Conservation (phyloP, 2,113 vertebrate genomes). For the Penelope pileata region DNA sequence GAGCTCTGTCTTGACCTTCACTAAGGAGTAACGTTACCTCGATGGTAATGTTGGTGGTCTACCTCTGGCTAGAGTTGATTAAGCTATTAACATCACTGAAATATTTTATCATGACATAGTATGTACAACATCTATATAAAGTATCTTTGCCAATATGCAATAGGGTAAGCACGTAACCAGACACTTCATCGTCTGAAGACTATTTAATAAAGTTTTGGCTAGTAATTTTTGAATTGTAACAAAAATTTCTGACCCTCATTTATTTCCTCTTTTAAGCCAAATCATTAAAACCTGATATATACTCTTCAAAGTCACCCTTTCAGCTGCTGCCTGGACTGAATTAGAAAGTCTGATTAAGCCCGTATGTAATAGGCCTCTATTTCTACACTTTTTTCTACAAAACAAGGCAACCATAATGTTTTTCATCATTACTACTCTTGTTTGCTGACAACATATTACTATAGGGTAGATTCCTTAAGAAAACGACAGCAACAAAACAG, state of each 20-base stretch:
- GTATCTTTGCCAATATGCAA: background rate
- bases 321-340: background rate
- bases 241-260: background rate
- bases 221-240: background rate
- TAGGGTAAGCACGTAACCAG: background rate
- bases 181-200: background rate
- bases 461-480: background rate
- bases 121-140: background rate
- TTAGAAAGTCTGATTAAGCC: background rate
- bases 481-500: rapidly evolving
- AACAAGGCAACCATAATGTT: background rate
- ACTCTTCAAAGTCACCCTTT: background rate
- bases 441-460: rapidly evolving
- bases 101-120: background rate
- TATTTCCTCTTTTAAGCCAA: background rate
- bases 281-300: background rate
- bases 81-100: background rate
- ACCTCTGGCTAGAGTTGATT: background rate
- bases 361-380: background rate
- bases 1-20: background rate
- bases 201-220: background rate
- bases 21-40: background rate
- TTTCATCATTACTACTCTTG: background rate
- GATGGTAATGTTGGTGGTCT: background rate
- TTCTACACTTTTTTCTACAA: background rate